phyloP scores from a whole-genome alignment of 2,113 vertebrate genomes.

The Cyprinodon variegatus region DNA sequence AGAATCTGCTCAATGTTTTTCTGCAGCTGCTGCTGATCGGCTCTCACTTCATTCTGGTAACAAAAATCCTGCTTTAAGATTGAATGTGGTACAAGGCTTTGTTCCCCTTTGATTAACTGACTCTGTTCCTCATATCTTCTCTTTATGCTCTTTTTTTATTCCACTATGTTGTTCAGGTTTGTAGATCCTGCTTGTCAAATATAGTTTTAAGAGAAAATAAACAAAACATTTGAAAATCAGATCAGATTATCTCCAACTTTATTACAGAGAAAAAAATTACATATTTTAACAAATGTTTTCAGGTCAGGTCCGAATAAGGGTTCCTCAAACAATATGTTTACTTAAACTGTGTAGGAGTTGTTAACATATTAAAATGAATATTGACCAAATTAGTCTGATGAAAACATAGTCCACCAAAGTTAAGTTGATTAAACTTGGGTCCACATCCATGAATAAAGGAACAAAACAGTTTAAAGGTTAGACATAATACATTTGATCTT shows the following conservation, averaged over 20 bases:
- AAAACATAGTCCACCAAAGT: too few relatives aligned
- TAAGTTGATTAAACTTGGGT: too few relatives aligned
- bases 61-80: background rate
- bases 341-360: too few relatives aligned
- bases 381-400: too few relatives aligned
- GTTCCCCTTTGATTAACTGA: background rate
- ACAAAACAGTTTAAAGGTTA: background rate
- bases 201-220: background rate
- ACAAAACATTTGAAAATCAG: too few relatives aligned
- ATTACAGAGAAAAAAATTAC: too few relatives aligned
- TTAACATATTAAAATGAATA: too few relatives aligned
- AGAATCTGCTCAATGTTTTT: conserved; percentile 45
- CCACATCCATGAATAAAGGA: background rate
- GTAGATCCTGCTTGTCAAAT: background rate
- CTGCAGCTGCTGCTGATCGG: conserved; percentile 59
- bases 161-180: background rate
- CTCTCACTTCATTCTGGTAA: conserved; percentile 51
- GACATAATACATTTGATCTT: too few relatives aligned
- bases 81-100: background rate
- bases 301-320: too few relatives aligned
- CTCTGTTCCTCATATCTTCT: background rate
- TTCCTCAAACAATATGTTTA: too few relatives aligned
- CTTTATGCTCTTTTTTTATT: background rate
- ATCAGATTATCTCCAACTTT: too few relatives aligned
- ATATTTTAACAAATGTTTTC: too few relatives aligned